Conservation (phyloP, 2,797 vertebrate species). For the Ibycter americanus region DNA sequence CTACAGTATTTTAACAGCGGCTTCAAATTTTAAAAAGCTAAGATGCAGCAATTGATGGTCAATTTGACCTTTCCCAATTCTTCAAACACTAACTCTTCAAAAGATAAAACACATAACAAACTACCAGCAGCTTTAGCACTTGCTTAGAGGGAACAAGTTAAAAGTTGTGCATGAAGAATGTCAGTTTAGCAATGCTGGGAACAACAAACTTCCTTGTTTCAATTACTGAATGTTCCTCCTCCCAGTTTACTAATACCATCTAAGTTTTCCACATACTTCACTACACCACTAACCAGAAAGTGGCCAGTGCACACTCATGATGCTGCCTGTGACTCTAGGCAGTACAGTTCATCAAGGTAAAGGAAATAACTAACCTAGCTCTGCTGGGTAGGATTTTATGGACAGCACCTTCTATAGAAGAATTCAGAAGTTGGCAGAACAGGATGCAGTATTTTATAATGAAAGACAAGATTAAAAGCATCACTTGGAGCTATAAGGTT, state of each 20-base stretch:
- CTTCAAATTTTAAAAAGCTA: background rate
- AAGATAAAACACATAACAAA: background rate
- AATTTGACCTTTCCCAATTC: background rate
- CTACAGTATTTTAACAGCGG: background rate
- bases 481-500: background rate
- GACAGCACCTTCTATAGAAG: background rate
- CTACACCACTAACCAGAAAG: background rate
- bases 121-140: background rate
- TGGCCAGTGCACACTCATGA: background rate
- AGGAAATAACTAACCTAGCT: background rate
- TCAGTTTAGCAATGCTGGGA: constrained; percentile 32
- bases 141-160: background rate
- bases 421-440: background rate
- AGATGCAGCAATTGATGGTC: background rate
- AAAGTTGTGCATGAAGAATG: background rate
- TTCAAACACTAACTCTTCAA: background rate
- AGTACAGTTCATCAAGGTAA: background rate
- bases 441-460: background rate
- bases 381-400: background rate
- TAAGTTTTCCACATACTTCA: background rate
- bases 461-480: background rate
- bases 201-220: constrained; percentile 43
- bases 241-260: background rate
- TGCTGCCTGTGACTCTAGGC: background rate
- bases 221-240: constrained; percentile 31